phyloP scores from a whole-genome alignment of 2,888 invertebrate genomes.

The Orthosia gothica region DNA sequence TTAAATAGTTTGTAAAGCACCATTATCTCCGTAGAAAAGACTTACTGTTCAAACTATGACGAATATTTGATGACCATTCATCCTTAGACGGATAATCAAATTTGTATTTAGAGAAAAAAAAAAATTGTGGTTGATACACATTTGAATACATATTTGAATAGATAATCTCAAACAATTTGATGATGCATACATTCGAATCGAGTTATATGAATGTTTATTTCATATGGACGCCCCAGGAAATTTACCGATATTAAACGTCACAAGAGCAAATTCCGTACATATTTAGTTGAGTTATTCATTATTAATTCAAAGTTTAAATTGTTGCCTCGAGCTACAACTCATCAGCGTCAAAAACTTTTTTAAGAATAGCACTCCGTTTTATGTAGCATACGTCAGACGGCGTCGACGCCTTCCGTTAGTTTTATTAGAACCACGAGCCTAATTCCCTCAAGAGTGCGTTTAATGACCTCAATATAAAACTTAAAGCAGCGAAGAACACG shows the following conservation, averaged over 20 bases:
- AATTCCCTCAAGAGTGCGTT: conserved; percentile 73
- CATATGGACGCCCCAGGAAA: conserved; percentile 68
- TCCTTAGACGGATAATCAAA: conserved; percentile 21
- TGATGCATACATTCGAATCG: conserved; percentile 61
- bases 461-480: conserved; percentile 76
- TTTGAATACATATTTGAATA: conserved; percentile 14
- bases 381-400: conserved; percentile 77
- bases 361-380: conserved; percentile 73
- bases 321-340: conserved; percentile 83
- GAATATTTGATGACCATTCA: conserved; percentile 43
- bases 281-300: conserved; percentile 82
- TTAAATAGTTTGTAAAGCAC: conserved; percentile 33
- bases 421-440: conserved; percentile 79
- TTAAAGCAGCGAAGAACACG: conserved; percentile 59
- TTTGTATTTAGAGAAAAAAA: conserved; percentile 7
- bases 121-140: neutral
- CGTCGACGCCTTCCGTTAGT: conserved; percentile 73
- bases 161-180: conserved; percentile 46
- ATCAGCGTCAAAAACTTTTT: conserved; percentile 87
- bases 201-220: conserved; percentile 72
- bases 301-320: conserved; percentile 87
- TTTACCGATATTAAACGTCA: conserved; percentile 77
- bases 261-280: conserved; percentile 76
- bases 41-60: conserved; percentile 38
- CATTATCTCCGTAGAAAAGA: conserved; percentile 40